A percentile compares a stretch with the other conserved stretches of the same genome.
Evolutionary conservation across 2,888 invertebrate genomes (phyloP).

Genomic region (Sthenelais limicola): DNA sequence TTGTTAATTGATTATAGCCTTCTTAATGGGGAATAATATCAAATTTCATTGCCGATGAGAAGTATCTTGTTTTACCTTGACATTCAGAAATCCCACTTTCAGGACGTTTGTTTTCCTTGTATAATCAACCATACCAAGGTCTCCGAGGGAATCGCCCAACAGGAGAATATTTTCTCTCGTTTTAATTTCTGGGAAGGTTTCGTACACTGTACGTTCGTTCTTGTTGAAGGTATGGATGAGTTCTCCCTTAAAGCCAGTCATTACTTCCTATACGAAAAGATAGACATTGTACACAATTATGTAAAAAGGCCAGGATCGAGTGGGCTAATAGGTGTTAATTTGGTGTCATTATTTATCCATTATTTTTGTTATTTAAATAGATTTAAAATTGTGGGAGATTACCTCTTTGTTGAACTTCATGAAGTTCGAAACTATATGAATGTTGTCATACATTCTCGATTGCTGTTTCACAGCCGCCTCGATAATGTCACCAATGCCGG

Average conservation of each 20-base stretch:
- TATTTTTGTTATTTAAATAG: too few species aligned
- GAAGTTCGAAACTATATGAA: slow-evolving; percentile 86
- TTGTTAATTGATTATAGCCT: too few species aligned
- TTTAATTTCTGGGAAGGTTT: slow-evolving; percentile 80
- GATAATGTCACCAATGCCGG: slow-evolving; percentile 93
- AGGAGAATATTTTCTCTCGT: slow-evolving; percentile 82
- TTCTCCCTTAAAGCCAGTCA: slow-evolving; percentile 79
- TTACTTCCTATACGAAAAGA: slow-evolving; percentile 68
- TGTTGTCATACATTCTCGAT: slow-evolving; percentile 70
- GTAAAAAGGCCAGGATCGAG: too few species aligned
- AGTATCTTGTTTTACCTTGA: slow-evolving; percentile 76
- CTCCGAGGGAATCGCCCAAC: slow-evolving; percentile 94
- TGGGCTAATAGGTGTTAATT: too few species aligned
- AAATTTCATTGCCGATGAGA: too few species aligned
- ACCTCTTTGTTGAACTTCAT: slow-evolving; percentile 76
- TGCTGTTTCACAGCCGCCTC: slow-evolving; percentile 82
- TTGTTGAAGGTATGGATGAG: slow-evolving; percentile 96
- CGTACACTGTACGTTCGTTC: slow-evolving; percentile 87
- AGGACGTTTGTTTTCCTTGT: slow-evolving; percentile 81
- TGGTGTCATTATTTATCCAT: too few species aligned
- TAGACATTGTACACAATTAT: too few species aligned
- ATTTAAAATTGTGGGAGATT: too few species aligned
- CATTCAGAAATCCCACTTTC: slow-evolving; percentile 93
- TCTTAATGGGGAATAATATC: too few species aligned
- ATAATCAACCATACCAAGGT: slow-evolving; percentile 93